A percentile compares a stretch with the other conserved stretches of the same genome.
Conservation (phyloP, 2,888 invertebrate genomes). For the Lasius platythorax region DNA sequence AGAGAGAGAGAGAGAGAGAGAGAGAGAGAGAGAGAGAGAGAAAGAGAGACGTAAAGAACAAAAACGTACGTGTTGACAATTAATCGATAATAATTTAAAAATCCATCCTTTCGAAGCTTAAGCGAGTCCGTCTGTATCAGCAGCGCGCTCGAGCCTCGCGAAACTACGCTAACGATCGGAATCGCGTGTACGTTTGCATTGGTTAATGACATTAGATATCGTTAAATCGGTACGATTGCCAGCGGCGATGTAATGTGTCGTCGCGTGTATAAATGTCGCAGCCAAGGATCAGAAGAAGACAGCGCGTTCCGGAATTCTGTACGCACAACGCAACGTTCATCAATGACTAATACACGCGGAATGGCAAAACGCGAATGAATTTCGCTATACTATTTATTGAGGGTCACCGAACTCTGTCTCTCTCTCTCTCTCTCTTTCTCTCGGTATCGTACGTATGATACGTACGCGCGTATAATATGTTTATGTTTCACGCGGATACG, state of each 20-base stretch:
- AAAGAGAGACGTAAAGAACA: not conserved
- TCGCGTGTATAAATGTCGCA: conserved; percentile 32
- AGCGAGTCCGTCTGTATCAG: not conserved
- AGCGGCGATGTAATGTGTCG: conserved; percentile 8
- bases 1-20: too few species aligned
- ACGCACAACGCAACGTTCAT: conserved; percentile 12
- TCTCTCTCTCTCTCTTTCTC: too few species aligned
- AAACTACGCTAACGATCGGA: not conserved
- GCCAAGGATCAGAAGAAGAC: not conserved
- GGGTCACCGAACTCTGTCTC: conserved; percentile 37
- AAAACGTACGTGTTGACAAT: not conserved
- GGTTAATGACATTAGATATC: conserved; percentile 16
- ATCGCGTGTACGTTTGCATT: not conserved
- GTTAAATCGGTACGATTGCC: conserved; percentile 28
- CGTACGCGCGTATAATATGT: not conserved
- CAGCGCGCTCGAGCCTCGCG: too few species aligned
- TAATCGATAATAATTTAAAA: not conserved
- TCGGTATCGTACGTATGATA: not conserved
- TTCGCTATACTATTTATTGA: conserved; percentile 28
- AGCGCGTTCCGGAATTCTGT: conserved; percentile 47
- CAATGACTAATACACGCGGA: conserved; percentile 57
- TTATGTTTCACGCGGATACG: conserved; percentile 31
- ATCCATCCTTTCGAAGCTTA: not conserved
- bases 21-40: too few species aligned
- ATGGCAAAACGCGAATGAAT: conserved; percentile 54